phyloP scores from a whole-genome alignment of 2,797 vertebrate species.

The Pantherophis vulpinus region DNA sequence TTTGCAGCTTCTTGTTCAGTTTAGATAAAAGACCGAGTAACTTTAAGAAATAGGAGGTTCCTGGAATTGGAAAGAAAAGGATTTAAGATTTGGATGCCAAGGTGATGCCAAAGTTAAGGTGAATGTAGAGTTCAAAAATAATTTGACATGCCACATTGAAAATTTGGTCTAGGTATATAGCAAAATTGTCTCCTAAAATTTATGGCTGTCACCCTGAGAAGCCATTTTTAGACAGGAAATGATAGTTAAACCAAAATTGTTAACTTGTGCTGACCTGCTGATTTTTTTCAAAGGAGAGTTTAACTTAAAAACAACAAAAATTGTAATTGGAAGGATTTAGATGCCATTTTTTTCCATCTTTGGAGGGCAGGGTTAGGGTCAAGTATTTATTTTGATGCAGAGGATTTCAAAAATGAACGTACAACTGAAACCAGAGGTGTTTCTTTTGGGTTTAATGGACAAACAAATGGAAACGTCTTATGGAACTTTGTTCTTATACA shows the following conservation, averaged over 20 bases:
- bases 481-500: too few species aligned
- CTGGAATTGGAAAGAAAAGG: neutral
- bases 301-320: neutral
- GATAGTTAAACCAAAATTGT: neutral
- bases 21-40: neutral
- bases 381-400: neutral
- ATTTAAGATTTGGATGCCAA: neutral
- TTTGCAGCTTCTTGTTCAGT: neutral
- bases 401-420: neutral
- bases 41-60: neutral
- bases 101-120: neutral
- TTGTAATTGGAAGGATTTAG: neutral
- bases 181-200: too few species aligned
- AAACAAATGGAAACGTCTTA: too few species aligned
- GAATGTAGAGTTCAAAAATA: neutral
- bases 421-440: too few species aligned
- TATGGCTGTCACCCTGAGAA: too few species aligned
- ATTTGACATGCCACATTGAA: neutral
- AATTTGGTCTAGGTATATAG: too few species aligned
- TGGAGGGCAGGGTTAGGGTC: neutral
- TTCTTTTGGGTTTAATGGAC: too few species aligned
- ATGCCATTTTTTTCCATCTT: neutral
- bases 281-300: neutral
- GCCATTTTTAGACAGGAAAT: neutral
- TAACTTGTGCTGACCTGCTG: neutral